Percentiles rank a stretch among this genome's conserved stretches.
Conservation (phyloP, 2,888 invertebrate species). For the Brachypterus glaber region DNA sequence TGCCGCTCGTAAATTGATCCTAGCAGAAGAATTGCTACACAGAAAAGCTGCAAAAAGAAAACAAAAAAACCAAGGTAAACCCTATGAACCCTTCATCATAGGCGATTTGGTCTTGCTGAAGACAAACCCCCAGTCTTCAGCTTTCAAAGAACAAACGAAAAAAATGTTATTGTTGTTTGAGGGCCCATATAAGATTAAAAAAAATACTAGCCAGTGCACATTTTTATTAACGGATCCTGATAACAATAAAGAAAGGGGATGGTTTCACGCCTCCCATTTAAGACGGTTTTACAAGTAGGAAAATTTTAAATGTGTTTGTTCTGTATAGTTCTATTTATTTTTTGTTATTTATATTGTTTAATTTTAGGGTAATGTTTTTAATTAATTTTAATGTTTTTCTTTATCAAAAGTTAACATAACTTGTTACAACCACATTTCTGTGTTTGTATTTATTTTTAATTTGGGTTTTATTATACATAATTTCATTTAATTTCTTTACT, state of each 20-base stretch:
- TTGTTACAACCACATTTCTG: too few species aligned
- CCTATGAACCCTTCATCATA: neutral
- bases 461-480: too few species aligned
- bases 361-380: too few species aligned
- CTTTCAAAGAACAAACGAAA: neutral
- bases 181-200: neutral
- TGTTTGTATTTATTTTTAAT: too few species aligned
- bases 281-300: too few species aligned
- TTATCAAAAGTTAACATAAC: too few species aligned
- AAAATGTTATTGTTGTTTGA: neutral
- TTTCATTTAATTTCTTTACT: too few species aligned
- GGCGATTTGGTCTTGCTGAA: slow-evolving; percentile 1
- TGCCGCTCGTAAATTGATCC: neutral
- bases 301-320: too few species aligned
- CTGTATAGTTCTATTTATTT: too few species aligned
- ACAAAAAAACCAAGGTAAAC: neutral
- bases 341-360: too few species aligned
- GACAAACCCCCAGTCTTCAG: neutral
- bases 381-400: too few species aligned
- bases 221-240: neutral
- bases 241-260: neutral
- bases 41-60: slow-evolving; percentile 1
- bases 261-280: neutral
- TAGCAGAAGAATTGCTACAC: slow-evolving; percentile 1
- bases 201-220: neutral